These are phyloP conservation scores for Emydoidea blandingii DNA, from an alignment of 2,797 vertebrate species.

Conservation along the genomic window DNA sequence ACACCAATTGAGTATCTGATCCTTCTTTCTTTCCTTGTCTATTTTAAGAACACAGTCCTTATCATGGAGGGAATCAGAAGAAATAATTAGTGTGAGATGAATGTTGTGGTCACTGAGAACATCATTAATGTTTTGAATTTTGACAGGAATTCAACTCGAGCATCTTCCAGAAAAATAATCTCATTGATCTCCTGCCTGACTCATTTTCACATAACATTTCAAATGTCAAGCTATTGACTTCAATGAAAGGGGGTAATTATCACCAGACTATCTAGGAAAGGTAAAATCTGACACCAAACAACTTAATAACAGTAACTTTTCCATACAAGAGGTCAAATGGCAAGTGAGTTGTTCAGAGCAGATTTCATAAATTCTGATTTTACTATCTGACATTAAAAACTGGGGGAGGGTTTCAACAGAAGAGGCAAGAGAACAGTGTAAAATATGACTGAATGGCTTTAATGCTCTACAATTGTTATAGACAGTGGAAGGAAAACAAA, in stretches of 20 bases:
- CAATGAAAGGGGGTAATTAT: rapidly evolving
- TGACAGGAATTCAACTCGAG: background rate
- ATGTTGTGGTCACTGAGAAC: background rate
- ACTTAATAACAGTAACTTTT: background rate
- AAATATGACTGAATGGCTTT: background rate
- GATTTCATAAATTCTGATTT: background rate
- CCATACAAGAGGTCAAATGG: background rate
- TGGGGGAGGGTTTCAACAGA: background rate
- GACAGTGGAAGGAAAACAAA: constrained; percentile 4
- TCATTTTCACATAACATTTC: rapidly evolving
- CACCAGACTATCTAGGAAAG: background rate
- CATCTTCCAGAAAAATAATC: background rate
- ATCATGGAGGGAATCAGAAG: background rate
- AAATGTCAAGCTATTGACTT: background rate
- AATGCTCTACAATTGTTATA: background rate
- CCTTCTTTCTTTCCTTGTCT: background rate
- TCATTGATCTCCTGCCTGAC: background rate
- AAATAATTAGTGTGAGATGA: background rate
- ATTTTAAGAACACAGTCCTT: background rate
- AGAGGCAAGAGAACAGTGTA: background rate
- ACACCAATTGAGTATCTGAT: background rate
- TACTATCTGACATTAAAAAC: background rate
- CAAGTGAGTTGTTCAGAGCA: background rate
- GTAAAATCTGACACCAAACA: background rate
- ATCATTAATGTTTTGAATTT: background rate